Evolutionary conservation across 2,888 invertebrate genomes (phyloP), one percentile per base, ranked within the genome.

Genomic region (Metacarcinus magister): DNA sequence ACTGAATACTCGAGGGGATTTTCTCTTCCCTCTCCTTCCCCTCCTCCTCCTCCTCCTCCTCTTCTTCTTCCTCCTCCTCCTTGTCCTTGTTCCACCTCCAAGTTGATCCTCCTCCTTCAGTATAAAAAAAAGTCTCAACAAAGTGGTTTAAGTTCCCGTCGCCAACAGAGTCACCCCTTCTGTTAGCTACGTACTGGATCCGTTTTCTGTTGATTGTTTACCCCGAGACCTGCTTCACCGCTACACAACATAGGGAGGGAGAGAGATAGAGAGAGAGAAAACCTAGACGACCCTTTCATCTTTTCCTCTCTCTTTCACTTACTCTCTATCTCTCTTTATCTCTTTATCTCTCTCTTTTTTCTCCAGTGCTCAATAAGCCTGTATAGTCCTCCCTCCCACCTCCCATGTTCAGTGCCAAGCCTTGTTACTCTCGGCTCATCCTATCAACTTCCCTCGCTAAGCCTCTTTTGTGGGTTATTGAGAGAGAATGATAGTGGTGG

Each of bases 171-270:
- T 75, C 7, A n/a, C 75, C 75, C 75, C 75, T 75, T 75, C 75
- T 10, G n/a, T n/a, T 75, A 23, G 16, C 19, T 60, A 16, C 28
- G 28, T 75, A 75, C 75, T 75, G 8, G 23, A 1, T 75, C 75
- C 75, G 75, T 75, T 75, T 75, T 75, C 75, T 75, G 75, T 75
- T 75, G 75, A 16, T 75, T 75, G 75, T 75, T 75, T 75, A 75
- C 28, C 75, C 8, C 0, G 28, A 8, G 28, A 8, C 75, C 28
- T 8, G 75, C 75, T n/a, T n/a, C 28, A 75, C 28, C 28, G 75
- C 23, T 60, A 23, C 60, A 60, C 60, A 19, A 28, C n/a, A 75
- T 75, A 75, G 19, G 75, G 75, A 75, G 75, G 0, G 75, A 75
- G 75, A 23, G 54, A 54, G 54, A 54, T 7, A 54, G 54, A 54